Evolutionary conservation across 1,140 invertebrate species (phyloP).

Genomic region (Euwallacea similis): DNA sequence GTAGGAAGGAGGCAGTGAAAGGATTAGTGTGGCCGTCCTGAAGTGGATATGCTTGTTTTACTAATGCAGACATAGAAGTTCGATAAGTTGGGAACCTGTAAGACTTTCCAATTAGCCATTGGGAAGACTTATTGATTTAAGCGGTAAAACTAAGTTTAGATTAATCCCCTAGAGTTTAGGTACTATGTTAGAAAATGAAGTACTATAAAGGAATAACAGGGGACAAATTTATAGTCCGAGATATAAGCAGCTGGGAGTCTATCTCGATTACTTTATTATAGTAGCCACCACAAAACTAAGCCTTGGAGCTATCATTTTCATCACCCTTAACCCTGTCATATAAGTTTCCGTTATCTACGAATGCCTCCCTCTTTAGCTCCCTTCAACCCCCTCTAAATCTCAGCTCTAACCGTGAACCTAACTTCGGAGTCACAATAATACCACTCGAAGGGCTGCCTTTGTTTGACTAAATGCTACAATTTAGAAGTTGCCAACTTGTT

Average conservation of each 20-base stretch:
- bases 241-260: slow-evolving; percentile 41
- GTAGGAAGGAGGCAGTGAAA: slow-evolving; percentile 41
- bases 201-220: slow-evolving; percentile 7
- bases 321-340: slow-evolving; percentile 57
- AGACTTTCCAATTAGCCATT: slow-evolving; percentile 34
- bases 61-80: slow-evolving; percentile 52
- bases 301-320: slow-evolving; percentile 54
- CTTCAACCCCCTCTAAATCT: slow-evolving; percentile 29
- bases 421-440: slow-evolving; percentile 47
- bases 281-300: slow-evolving; percentile 50
- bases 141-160: not conserved
- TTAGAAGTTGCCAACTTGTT: slow-evolving; percentile 54
- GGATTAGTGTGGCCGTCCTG: slow-evolving; percentile 48
- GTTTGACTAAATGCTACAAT: slow-evolving; percentile 55
- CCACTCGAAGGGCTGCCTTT: slow-evolving; percentile 49
- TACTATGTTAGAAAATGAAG: too few relatives aligned
- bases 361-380: slow-evolving; percentile 31
- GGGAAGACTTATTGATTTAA: slow-evolving; percentile 29
- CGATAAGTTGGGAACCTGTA: slow-evolving; percentile 49
- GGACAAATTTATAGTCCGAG: slow-evolving; percentile 22
- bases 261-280: slow-evolving; percentile 50
- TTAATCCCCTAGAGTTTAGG: too few relatives aligned
- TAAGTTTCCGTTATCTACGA: slow-evolving; percentile 54
- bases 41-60: slow-evolving; percentile 54
- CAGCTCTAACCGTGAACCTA: slow-evolving; percentile 39